A percentile compares a stretch with the other conserved stretches of the same genome.
Evolutionary conservation across 2,113 vertebrate genomes (phyloP).

Genomic region (Malaclemys terrapin): DNA sequence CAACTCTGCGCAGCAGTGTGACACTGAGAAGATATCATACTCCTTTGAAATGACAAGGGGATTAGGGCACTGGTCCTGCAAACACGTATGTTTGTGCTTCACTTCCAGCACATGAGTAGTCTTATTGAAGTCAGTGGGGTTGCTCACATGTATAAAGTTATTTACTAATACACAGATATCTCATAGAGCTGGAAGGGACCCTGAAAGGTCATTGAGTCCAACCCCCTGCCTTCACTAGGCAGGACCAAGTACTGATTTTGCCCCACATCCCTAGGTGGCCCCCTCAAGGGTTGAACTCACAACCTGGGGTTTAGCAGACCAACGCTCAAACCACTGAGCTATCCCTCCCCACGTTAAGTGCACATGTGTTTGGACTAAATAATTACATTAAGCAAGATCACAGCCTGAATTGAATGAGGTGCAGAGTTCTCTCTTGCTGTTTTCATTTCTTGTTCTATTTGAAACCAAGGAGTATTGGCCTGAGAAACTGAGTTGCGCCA

Average conservation of each 20-base stretch:
- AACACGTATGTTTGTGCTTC: rapidly evolving
- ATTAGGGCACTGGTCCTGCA: neutral
- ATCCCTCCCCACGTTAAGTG: neutral
- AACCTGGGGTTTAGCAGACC: no score
- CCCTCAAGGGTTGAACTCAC: no score
- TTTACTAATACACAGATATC: neutral
- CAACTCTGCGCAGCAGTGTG: neutral
- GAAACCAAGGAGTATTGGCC: neutral
- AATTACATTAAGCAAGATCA: neutral
- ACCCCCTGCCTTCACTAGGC: no score
- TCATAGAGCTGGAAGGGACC: no score
- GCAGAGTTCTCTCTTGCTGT: neutral
- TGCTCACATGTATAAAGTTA: neutral
- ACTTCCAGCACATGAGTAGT: neutral
- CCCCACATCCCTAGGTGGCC: no score
- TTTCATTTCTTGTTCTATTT: neutral
- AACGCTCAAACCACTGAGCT: no score
- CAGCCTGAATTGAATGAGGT: neutral
- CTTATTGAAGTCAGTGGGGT: neutral
- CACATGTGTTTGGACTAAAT: neutral
- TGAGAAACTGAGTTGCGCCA: neutral
- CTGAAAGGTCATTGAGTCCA: no score
- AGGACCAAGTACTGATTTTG: no score
- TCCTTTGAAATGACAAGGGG: neutral
- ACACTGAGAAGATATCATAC: neutral